Evolutionary conservation across 1,140 invertebrate genomes (phyloP).

Genomic region (Dendrolimus punctatus): DNA sequence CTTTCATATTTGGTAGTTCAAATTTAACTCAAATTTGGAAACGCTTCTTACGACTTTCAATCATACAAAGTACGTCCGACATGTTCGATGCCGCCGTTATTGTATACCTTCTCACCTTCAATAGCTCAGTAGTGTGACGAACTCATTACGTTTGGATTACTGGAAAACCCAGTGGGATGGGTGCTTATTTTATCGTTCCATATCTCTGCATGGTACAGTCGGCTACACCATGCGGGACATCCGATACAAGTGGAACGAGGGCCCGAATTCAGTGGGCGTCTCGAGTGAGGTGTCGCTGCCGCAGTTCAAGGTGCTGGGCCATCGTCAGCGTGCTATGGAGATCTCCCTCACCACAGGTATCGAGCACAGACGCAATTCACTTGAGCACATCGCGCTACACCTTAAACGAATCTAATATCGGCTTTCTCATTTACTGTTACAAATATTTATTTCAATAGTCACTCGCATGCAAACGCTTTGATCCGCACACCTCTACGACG

Average conservation of each 20-base stretch:
- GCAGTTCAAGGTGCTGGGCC: slow-evolving; percentile 94
- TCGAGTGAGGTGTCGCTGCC: slow-evolving; percentile 94
- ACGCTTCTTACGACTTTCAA: slow-evolving; percentile 24
- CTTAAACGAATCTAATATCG: too few relatives aligned
- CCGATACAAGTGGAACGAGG: slow-evolving; percentile 95
- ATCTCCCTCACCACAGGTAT: slow-evolving; percentile 93
- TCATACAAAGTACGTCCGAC: slow-evolving; percentile 4
- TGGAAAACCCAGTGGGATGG: slow-evolving; percentile 75
- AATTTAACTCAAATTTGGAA: slow-evolving; percentile 19
- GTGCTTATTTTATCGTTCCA: slow-evolving; percentile 75
- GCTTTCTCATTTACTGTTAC: slow-evolving; percentile 1
- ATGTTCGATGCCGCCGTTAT: slow-evolving; percentile 10
- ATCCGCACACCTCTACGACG: slow-evolving; percentile 4
- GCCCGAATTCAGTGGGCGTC: slow-evolving; percentile 91
- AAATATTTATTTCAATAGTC: not conserved
- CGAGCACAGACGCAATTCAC: slow-evolving; percentile 24
- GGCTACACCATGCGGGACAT: slow-evolving; percentile 98
- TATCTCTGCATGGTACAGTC: slow-evolving; percentile 81
- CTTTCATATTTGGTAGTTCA: slow-evolving; percentile 35
- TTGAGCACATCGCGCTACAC: slow-evolving; percentile 1
- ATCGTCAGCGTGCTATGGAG: slow-evolving; percentile 91
- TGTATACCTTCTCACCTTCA: slow-evolving; percentile 15
- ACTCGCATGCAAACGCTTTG: slow-evolving; percentile 9
- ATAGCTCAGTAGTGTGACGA: slow-evolving; percentile 17
- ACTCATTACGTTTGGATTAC: slow-evolving; percentile 22